A percentile compares a stretch with the other conserved stretches of the same genome.
Evolutionary conservation across 2,797 vertebrate genomes (phyloP).

Genomic region (Orestias chungarensis): DNA sequence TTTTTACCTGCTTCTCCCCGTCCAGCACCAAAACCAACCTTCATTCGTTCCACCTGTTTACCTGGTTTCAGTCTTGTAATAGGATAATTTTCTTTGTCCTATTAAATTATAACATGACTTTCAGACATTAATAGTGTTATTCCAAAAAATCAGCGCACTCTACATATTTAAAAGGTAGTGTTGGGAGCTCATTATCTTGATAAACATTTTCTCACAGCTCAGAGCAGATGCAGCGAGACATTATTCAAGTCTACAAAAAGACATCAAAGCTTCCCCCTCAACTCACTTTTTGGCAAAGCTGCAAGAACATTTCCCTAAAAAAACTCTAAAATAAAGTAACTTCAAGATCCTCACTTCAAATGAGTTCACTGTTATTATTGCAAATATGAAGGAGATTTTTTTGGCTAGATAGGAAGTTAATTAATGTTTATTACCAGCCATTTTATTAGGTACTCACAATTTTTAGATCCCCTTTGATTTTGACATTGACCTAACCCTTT

Average conservation of each 20-base stretch:
- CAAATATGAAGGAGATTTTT: background rate
- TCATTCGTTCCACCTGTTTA: too few relatives aligned
- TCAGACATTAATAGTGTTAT: background rate
- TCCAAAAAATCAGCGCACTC: background rate
- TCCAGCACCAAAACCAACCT: too few relatives aligned
- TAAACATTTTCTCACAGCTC: constrained; percentile 7
- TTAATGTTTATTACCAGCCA: background rate
- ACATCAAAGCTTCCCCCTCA: background rate
- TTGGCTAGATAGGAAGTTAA: background rate
- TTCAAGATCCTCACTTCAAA: background rate
- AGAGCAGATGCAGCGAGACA: constrained; percentile 5
- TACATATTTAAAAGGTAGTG: background rate
- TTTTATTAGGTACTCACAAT: background rate
- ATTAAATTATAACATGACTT: background rate
- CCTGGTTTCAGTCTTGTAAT: too few relatives aligned
- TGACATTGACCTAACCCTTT: background rate
- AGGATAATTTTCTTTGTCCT: background rate
- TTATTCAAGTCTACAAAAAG: background rate
- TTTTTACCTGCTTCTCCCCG: too few relatives aligned
- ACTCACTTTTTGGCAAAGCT: background rate
- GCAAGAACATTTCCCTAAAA: background rate
- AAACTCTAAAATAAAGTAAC: background rate
- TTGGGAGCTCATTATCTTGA: constrained; percentile 14
- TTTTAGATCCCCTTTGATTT: background rate
- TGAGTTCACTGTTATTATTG: background rate